Percentiles rank a stretch among this genome's conserved stretches.
phyloP scores from a whole-genome alignment of 2,797 vertebrate species.

The Hybognathus amarus region DNA sequence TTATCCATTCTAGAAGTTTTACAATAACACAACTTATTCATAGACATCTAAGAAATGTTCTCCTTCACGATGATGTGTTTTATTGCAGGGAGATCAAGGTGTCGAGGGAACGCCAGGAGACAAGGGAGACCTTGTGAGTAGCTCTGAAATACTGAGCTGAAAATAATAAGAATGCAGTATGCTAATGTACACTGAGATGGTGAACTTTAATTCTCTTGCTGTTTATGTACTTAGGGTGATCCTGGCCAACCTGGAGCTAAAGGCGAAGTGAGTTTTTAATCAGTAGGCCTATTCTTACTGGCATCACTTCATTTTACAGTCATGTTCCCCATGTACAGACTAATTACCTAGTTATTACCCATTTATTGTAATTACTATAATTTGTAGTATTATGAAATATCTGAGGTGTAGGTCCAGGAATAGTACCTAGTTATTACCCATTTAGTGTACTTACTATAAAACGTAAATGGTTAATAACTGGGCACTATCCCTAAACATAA shows the following conservation, averaged over 20 bases:
- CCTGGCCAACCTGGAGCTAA: constrained; percentile 87
- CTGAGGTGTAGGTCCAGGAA: too few relatives aligned
- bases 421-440: too few relatives aligned
- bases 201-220: constrained; percentile 23
- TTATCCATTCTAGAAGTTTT: neutral
- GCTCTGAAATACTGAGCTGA: neutral
- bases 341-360: too few relatives aligned
- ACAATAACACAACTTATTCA: neutral
- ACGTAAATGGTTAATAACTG: too few relatives aligned
- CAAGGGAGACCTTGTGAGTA: constrained; percentile 90
- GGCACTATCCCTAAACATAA: too few relatives aligned
- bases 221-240: constrained; percentile 81
- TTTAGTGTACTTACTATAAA: too few relatives aligned
- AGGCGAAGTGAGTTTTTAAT: constrained; percentile 87
- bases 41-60: constrained; percentile 11
- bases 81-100: constrained; percentile 86
- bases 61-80: constrained; percentile 18
- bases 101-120: constrained; percentile 91
- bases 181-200: neutral
- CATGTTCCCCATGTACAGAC: too few relatives aligned
- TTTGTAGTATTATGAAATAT: too few relatives aligned
- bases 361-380: too few relatives aligned
- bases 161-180: neutral
- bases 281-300: neutral
- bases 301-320: neutral